Percentiles rank a stretch among this genome's conserved stretches.
These are phyloP conservation scores for Pelodiscus sinensis DNA, from an alignment of 2,113 vertebrate genomes.

Conservation along the genomic window DNA sequence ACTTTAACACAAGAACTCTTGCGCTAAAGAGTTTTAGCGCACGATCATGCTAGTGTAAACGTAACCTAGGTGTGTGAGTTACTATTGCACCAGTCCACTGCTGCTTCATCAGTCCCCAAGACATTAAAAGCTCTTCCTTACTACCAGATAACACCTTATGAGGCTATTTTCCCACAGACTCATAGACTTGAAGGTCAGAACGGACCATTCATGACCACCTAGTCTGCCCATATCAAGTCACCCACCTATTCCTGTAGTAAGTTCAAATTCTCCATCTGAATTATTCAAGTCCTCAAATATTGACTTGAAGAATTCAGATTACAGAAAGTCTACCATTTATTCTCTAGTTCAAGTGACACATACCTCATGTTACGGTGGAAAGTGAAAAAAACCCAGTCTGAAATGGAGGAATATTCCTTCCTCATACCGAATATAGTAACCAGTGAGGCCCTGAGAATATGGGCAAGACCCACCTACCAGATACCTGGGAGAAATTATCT, in stretches of 20 bases:
- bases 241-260: background rate
- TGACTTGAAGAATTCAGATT: background rate
- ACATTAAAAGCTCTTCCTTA: slow-evolving; percentile 62
- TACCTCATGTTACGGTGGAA: background rate
- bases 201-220: background rate
- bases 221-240: background rate
- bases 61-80: background rate
- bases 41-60: no score
- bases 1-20: no score
- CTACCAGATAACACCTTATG: slow-evolving; percentile 63
- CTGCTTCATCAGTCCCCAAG: slow-evolving; percentile 58
- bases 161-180: slow-evolving; percentile 33
- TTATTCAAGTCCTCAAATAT: background rate
- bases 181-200: background rate
- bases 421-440: background rate
- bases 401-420: background rate
- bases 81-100: slow-evolving; percentile 37
- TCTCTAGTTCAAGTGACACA: background rate
- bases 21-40: no score
- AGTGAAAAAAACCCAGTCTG: background rate
- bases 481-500: background rate
- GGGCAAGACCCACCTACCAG: background rate
- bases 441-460: background rate
- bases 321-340: background rate
- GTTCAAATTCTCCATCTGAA: background rate